Conservation (phyloP, 2,888 invertebrate genomes). For the Ophonus ardosiacus region DNA sequence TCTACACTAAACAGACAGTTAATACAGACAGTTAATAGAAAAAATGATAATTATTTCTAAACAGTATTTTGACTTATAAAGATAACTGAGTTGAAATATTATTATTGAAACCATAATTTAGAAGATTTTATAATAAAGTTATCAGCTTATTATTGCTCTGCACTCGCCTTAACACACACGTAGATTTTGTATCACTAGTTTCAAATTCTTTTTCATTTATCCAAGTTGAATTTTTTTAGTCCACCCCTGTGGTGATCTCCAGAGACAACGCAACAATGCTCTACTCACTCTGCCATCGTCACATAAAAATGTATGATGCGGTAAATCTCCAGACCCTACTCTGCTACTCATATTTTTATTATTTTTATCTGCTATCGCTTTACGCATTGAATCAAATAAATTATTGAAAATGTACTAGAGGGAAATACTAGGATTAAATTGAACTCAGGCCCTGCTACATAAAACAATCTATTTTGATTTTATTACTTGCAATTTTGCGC, state of each 20-base stretch:
- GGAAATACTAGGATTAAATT: slow-evolving; percentile 33
- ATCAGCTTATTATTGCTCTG: no score
- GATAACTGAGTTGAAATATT: no score
- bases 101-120: no score
- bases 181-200: no score
- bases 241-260: not conserved
- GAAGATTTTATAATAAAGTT: no score
- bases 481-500: not conserved
- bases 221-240: not conserved
- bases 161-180: no score
- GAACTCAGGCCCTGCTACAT: not conserved
- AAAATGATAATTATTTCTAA: no score
- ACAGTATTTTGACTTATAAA: no score
- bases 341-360: slow-evolving; percentile 30
- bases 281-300: slow-evolving; percentile 7
- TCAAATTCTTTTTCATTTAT: no score
- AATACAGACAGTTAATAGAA: no score
- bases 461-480: slow-evolving; percentile 23
- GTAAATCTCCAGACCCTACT: slow-evolving; percentile 36
- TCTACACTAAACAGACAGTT: no score
- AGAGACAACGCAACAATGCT: slow-evolving; percentile 26
- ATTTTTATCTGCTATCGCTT: slow-evolving; percentile 41
- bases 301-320: slow-evolving; percentile 39
- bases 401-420: slow-evolving; percentile 43
- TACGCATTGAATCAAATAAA: slow-evolving; percentile 38